Conservation (phyloP, 2,888 invertebrate genomes). For the Eueremaeus valkanovi region DNA sequence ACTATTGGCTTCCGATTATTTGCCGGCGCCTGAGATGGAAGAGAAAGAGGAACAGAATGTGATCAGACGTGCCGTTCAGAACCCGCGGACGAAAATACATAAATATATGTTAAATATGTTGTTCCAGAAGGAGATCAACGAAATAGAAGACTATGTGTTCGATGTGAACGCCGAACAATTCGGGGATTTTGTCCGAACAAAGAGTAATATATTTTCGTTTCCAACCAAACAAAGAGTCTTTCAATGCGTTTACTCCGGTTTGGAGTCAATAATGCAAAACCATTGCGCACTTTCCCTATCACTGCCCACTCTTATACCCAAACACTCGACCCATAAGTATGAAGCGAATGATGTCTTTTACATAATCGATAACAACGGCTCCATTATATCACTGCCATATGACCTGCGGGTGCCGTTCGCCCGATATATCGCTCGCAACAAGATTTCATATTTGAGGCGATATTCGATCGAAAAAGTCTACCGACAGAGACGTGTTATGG, state of each 20-base stretch:
- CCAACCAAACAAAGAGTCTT: conserved; percentile 11
- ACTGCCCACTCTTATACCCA: conserved; percentile 73
- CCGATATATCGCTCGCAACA: conserved; percentile 72
- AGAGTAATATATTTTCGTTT: not conserved
- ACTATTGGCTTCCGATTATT: conserved; percentile 70
- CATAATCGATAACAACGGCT: conserved; percentile 81
- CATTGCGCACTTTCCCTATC: conserved; percentile 61
- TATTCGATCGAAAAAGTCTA: conserved; percentile 83
- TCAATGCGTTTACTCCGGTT: conserved; percentile 31
- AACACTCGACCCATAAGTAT: conserved; percentile 57
- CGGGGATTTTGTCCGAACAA: conserved; percentile 14
- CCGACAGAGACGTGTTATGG: conserved; percentile 64
- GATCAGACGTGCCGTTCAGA: conserved; percentile 72
- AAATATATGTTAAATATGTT: conserved; percentile 56
- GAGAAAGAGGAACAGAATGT: conserved; percentile 78
- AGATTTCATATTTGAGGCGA: conserved; percentile 57
- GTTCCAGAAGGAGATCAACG: conserved; percentile 58
- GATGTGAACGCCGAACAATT: conserved; percentile 59
- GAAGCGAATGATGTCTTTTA: conserved; percentile 50
- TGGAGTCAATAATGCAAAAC: conserved; percentile 30
- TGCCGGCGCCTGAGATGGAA: conserved; percentile 81
- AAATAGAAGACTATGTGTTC: conserved; percentile 74
- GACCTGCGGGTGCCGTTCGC: conserved; percentile 79
- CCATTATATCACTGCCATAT: conserved; percentile 75
- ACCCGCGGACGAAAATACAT: conserved; percentile 73